phyloP scores from a whole-genome alignment of 2,113 vertebrate genomes.

The Cyprinodon tularosa region DNA sequence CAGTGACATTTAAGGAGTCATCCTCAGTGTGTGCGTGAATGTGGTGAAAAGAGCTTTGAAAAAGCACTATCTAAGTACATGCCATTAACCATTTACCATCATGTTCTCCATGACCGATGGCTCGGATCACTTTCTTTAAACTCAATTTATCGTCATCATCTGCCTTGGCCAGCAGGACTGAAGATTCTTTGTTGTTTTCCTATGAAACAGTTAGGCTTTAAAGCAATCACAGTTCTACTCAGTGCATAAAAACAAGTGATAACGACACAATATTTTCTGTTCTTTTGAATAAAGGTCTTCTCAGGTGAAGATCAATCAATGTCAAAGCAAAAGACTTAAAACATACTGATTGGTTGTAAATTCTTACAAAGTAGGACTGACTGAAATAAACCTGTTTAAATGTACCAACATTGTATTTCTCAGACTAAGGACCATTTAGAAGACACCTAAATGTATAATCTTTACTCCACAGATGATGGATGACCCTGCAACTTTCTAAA shows the following conservation, averaged over 20 bases:
- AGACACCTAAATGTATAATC: not conserved
- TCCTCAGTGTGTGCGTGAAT: too few relatives aligned
- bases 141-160: conserved; percentile 32
- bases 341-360: not conserved
- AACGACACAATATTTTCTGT: not conserved
- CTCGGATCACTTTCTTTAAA: conserved; percentile 18
- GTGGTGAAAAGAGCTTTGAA: too few relatives aligned
- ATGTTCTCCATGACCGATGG: conserved; percentile 24
- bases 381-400: too few relatives aligned
- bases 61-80: too few relatives aligned
- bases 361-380: not conserved
- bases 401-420: not conserved
- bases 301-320: too few relatives aligned
- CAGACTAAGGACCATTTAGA: not conserved
- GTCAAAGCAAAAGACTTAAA: not conserved
- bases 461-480: not conserved
- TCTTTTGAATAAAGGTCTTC: too few relatives aligned
- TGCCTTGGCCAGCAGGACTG: conserved; percentile 12
- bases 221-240: conserved; percentile 1
- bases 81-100: not conserved
- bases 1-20: conserved; percentile 27
- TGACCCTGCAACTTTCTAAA: not conserved
- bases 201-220: conserved; percentile 7
- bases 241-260: not conserved
- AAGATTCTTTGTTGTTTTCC: conserved; percentile 14